Evolutionary conservation across 2,888 invertebrate genomes (phyloP).

Genomic region (Lasioglossum vierecki): DNA sequence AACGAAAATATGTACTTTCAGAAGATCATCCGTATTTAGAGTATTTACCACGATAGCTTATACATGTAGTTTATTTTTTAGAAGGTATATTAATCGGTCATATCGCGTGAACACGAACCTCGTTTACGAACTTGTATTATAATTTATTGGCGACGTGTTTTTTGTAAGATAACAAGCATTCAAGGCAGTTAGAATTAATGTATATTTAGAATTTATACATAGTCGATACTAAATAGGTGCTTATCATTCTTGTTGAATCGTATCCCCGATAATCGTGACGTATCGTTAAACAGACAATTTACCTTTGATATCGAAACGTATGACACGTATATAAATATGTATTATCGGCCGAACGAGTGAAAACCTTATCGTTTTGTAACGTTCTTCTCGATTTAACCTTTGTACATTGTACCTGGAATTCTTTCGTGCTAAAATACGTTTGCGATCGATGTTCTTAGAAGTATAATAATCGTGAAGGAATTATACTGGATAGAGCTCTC

Average conservation of each 20-base stretch:
- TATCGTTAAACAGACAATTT: slow-evolving; percentile 46
- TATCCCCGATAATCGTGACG: slow-evolving; percentile 51
- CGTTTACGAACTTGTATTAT: slow-evolving; percentile 68
- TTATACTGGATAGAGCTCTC: slow-evolving; percentile 18
- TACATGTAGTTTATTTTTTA: slow-evolving; percentile 62
- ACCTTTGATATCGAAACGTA: slow-evolving; percentile 28
- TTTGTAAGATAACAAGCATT: slow-evolving; percentile 71
- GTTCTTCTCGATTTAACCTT: slow-evolving; percentile 44
- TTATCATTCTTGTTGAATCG: slow-evolving; percentile 60
- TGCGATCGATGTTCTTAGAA: slow-evolving; percentile 21
- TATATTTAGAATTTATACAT: slow-evolving; percentile 71
- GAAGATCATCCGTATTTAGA: slow-evolving; percentile 32
- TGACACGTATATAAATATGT: slow-evolving; percentile 31
- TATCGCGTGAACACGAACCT: slow-evolving; percentile 60
- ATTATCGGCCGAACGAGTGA: slow-evolving; percentile 21
- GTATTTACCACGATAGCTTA: slow-evolving; percentile 56
- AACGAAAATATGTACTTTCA: slow-evolving; percentile 14
- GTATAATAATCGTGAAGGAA: slow-evolving; percentile 6
- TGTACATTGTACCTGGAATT: slow-evolving; percentile 64
- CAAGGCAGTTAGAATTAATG: slow-evolving; percentile 63
- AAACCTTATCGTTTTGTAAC: slow-evolving; percentile 25
- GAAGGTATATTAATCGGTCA: slow-evolving; percentile 53
- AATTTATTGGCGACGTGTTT: slow-evolving; percentile 67
- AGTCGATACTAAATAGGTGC: slow-evolving; percentile 66
- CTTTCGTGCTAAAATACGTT: slow-evolving; percentile 36